Percentiles rank a stretch among this genome's conserved stretches.
Evolutionary conservation across 2,888 invertebrate species (phyloP).

Genomic region (Tiphia femorata): DNA sequence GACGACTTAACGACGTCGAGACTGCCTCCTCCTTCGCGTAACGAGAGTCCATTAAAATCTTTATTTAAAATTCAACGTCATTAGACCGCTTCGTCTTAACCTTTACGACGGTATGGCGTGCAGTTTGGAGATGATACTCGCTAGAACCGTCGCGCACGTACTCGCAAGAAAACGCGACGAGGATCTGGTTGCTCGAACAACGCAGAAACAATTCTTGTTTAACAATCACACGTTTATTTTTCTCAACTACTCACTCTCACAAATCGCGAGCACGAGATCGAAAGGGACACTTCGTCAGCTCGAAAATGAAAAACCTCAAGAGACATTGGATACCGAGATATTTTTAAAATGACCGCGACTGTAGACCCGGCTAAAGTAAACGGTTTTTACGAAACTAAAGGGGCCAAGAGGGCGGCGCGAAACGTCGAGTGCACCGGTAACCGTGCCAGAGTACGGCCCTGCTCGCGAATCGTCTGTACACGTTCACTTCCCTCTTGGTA

Average conservation of each 20-base stretch:
- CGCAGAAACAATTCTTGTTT: no score
- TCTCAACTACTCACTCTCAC: no score
- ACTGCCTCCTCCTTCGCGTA: constrained; percentile 29
- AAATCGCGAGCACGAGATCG: no score
- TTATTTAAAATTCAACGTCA: constrained; percentile 52
- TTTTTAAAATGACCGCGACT: no score
- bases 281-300: no score
- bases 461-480: not conserved
- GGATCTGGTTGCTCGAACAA: no score
- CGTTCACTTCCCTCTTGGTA: not conserved
- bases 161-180: constrained; percentile 8
- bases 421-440: not conserved
- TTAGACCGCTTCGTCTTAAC: constrained; percentile 23
- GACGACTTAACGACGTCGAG: constrained; percentile 24
- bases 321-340: no score
- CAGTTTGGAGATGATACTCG: constrained; percentile 15
- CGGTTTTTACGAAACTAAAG: no score
- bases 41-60: constrained; percentile 53
- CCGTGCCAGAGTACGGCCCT: not conserved
- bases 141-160: not conserved
- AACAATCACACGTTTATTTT: no score
- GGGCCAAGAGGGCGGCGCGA: no score
- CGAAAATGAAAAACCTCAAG: no score
- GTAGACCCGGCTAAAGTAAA: no score
- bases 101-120: constrained; percentile 8